phyloP scores from a whole-genome alignment of 2,888 invertebrate species.

The Aleiodes alternator region DNA sequence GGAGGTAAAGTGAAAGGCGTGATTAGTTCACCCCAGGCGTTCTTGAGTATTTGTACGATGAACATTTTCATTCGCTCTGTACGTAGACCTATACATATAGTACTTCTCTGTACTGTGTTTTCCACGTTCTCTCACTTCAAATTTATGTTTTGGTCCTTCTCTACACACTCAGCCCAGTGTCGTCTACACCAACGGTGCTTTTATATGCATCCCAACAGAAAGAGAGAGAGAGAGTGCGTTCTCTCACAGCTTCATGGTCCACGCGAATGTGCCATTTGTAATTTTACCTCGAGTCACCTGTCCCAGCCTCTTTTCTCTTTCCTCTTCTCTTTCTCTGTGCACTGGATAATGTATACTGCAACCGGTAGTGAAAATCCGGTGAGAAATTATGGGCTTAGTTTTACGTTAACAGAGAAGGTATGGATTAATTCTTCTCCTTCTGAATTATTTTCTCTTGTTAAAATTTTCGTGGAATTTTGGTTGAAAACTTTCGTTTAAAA shows the following conservation, averaged over 20 bases:
- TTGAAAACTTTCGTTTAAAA: too few species aligned
- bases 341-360: slow-evolving; percentile 41
- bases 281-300: slow-evolving; percentile 45
- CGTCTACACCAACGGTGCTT: slow-evolving; percentile 28
- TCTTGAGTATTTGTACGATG: slow-evolving; percentile 38
- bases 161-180: slow-evolving; percentile 1
- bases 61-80: slow-evolving; percentile 45
- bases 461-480: neutral
- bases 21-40: slow-evolving; percentile 42
- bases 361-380: slow-evolving; percentile 44
- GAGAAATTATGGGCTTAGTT: slow-evolving; percentile 47
- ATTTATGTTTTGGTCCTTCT: slow-evolving; percentile 8
- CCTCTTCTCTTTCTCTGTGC: slow-evolving; percentile 15
- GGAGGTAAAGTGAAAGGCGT: slow-evolving; percentile 45
- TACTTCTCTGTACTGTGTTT: neutral
- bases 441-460: neutral
- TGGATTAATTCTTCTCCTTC: slow-evolving; percentile 24
- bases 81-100: slow-evolving; percentile 1
- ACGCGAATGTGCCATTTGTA: slow-evolving; percentile 47
- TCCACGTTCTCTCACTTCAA: slow-evolving; percentile 16
- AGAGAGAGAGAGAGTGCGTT: slow-evolving; percentile 47
- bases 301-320: slow-evolving; percentile 36
- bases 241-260: slow-evolving; percentile 34
- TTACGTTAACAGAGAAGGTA: slow-evolving; percentile 34
- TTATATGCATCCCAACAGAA: slow-evolving; percentile 31